Base-by-base conservation (phyloP, 2,888 invertebrate genomes). In the Torymus texanus region DNA sequence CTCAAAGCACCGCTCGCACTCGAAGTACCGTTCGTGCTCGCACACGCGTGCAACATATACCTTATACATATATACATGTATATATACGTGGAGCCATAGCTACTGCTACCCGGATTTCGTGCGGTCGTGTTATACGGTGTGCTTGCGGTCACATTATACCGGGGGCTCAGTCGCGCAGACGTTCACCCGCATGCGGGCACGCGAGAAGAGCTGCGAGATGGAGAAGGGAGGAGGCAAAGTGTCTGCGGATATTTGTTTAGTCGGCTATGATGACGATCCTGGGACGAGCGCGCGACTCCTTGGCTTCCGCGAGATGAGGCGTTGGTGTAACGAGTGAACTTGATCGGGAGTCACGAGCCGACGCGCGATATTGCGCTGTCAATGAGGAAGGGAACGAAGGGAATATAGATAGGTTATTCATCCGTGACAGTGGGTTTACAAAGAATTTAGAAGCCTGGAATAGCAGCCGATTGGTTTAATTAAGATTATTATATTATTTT, bases 81-180 rank as follows among this genome's bases (percentile, higher is more conserved):
- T 41, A 41, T 41, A 41, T 41, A 41, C 10, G 0, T 8, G 41
- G 8, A 41, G 41, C 8, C 10, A 29, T 8, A 41, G 41, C 41
- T 41, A 41, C 41, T 41, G 41, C 21, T 53, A 51, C 14, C 59
- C 41, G 50, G 53, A 59, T 71, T 78, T 65, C 62, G 56, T 68
- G 74, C 73, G 68, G 66, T 65, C 56, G 61, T 29, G 29, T 65
- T 56, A 58, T 41, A 50, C 14, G 24, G 61, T 62, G n/a, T 24
- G 53, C 59, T 71, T 77, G 71, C 63, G 71, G 70, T 77, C 70
- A 12, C 71, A 51, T 77, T 77, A 77, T 70, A 58, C 65, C 13
- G 29, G 58, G 63, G 51, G 51, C 13, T 14, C 24, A 53, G n/a
- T 41, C 41, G 29, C 29, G 29, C 29, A 29, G 29, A 29, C 29